Evolutionary conservation across 2,797 vertebrate genomes (phyloP).

Genomic region (Sylvia borin): DNA sequence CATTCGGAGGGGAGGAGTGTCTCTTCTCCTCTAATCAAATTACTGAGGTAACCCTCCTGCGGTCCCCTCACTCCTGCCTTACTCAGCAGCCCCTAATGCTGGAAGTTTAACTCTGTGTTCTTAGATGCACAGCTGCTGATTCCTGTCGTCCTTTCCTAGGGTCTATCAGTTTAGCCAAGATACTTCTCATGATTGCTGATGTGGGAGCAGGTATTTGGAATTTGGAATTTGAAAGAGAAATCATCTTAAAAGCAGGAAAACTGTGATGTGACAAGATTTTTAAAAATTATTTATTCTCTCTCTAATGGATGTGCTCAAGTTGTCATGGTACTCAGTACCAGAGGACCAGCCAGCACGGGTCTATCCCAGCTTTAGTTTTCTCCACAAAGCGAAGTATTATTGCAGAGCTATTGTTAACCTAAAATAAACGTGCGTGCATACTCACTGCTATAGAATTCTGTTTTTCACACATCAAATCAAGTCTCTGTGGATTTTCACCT

Average conservation of each 20-base stretch:
- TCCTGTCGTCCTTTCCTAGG: not conserved
- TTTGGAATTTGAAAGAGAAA: not conserved
- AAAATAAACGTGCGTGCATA: not conserved
- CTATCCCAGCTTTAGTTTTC: not conserved
- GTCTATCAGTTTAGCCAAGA: not conserved
- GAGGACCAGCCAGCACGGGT: not conserved
- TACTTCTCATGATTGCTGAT: not conserved
- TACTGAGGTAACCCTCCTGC: not conserved
- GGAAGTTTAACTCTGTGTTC: not conserved
- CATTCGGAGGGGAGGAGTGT: fast-evolving
- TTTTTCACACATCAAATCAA: conserved; percentile 9
- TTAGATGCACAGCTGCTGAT: not conserved
- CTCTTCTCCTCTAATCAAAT: not conserved
- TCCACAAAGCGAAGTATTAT: not conserved
- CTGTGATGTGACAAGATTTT: not conserved
- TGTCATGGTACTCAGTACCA: not conserved
- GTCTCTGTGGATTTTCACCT: conserved; percentile 50
- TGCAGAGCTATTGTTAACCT: conserved; percentile 46
- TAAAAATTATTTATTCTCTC: not conserved
- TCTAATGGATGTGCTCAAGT: not conserved
- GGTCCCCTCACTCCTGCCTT: not conserved
- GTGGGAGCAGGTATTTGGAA: not conserved
- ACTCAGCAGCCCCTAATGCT: not conserved
- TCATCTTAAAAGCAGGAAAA: not conserved
- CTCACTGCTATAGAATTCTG: not conserved